A percentile compares a stretch with the other conserved stretches of the same genome.
Evolutionary conservation across 2,888 invertebrate species (phyloP).

Genomic region (Gisinianus flammeolus): DNA sequence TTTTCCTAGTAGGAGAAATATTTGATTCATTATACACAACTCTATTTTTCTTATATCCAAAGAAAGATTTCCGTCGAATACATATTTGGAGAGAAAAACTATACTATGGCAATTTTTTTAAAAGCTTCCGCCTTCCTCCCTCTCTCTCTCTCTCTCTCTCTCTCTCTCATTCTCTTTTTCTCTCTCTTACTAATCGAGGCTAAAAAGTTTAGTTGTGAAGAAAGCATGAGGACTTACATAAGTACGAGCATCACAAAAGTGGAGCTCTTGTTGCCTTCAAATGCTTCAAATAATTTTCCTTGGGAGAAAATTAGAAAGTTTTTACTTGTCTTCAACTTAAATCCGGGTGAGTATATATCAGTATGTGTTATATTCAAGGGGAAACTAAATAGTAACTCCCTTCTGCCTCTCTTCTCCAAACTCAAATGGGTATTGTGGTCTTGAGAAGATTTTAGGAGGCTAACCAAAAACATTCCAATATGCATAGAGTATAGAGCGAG

Average conservation of each 20-base stretch:
- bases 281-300: constrained; percentile 28
- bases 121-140: constrained; percentile 25
- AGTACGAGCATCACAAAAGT: neutral
- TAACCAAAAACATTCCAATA: neutral
- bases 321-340: constrained; percentile 5
- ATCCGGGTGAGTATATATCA: neutral
- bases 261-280: constrained; percentile 2
- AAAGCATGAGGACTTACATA: neutral
- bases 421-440: neutral
- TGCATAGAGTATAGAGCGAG: too few species aligned
- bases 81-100: too few species aligned
- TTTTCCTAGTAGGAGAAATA: neutral
- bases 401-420: too few species aligned
- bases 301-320: constrained; percentile 34
- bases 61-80: too few species aligned
- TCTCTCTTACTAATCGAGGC: constrained; percentile 18
- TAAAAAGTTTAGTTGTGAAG: constrained; percentile 19
- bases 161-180: neutral
- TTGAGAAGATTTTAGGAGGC: neutral
- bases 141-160: neutral
- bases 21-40: too few species aligned
- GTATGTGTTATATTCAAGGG: neutral
- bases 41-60: too few species aligned
- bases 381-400: neutral
- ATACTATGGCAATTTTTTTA: constrained; percentile 36